Conservation (phyloP, 2,113 vertebrate genomes). For the Rhinopomastus cyanomelas region DNA sequence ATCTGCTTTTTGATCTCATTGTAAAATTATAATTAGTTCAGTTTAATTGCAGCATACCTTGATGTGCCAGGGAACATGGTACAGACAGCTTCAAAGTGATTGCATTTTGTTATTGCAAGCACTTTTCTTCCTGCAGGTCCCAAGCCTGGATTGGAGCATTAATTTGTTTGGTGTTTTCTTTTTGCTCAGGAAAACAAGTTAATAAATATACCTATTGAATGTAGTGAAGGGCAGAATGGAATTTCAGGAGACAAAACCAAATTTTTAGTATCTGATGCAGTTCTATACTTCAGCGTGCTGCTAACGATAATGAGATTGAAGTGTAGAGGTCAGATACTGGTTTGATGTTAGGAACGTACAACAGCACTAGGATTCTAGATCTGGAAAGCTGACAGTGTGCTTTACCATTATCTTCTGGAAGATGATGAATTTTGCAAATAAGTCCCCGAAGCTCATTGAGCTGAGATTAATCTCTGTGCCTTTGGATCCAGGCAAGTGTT, state of each 20-base stretch:
- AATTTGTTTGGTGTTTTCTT: background rate
- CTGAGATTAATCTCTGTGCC: background rate
- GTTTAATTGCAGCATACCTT: background rate
- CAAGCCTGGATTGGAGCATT: accelerated
- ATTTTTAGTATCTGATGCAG: accelerated
- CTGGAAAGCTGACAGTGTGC: background rate
- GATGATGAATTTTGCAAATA: background rate
- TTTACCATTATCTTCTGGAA: background rate
- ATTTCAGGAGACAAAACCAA: background rate
- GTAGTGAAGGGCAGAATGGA: background rate
- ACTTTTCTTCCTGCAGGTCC: background rate
- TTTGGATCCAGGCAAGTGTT: background rate
- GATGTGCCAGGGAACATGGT: background rate
- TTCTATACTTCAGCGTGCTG: background rate
- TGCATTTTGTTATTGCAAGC: background rate
- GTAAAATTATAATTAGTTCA: background rate
- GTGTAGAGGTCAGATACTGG: accelerated
- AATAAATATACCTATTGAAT: background rate
- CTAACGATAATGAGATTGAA: background rate
- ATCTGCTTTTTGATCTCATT: background rate
- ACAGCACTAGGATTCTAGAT: background rate
- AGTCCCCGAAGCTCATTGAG: background rate
- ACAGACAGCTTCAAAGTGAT: background rate
- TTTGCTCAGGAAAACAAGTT: background rate
- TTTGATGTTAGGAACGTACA: background rate